Evolutionary conservation across 2,797 vertebrate species (phyloP).

Genomic region (Eupleurogrammus muticus): DNA sequence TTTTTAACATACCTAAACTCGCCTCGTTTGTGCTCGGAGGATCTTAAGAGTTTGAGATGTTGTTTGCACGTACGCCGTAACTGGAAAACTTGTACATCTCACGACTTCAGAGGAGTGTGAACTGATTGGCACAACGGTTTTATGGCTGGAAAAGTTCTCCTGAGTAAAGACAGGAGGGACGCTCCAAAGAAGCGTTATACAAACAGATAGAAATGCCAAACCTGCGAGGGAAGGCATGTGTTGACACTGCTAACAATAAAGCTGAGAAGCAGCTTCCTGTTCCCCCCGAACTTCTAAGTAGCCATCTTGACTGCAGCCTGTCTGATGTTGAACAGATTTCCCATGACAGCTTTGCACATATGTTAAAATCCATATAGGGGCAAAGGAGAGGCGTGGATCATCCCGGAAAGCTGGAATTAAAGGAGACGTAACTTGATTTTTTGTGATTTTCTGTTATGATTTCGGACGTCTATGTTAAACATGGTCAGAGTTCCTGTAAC

Average conservation of each 20-base stretch:
- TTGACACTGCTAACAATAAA: slow-evolving; percentile 45
- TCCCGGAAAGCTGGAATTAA: not conserved
- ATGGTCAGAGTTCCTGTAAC: no score
- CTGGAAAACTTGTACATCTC: slow-evolving; percentile 10
- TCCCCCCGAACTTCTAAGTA: slow-evolving; percentile 24
- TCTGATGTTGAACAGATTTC: slow-evolving; percentile 5
- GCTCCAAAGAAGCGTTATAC: slow-evolving; percentile 28
- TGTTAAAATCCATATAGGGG: not conserved
- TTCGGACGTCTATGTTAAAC: no score
- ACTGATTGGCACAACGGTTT: slow-evolving; percentile 8
- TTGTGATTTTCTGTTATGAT: no score
- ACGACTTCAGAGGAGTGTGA: slow-evolving; percentile 12
- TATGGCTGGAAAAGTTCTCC: slow-evolving; percentile 27
- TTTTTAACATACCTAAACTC: slow-evolving; percentile 17
- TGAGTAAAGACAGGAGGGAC: slow-evolving; percentile 32
- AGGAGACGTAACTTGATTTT: no score
- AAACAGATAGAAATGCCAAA: slow-evolving; percentile 52
- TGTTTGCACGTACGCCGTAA: slow-evolving; percentile 12
- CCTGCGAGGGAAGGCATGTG: slow-evolving; percentile 26
- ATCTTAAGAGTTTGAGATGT: not conserved
- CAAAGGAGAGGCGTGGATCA: not conserved
- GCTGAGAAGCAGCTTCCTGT: slow-evolving; percentile 36
- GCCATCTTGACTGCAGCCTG: slow-evolving; percentile 21
- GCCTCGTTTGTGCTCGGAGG: not conserved
- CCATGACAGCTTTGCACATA: not conserved